Evolutionary conservation across 2,113 vertebrate genomes (phyloP).

Genomic region (Orthochromis indermauri): DNA sequence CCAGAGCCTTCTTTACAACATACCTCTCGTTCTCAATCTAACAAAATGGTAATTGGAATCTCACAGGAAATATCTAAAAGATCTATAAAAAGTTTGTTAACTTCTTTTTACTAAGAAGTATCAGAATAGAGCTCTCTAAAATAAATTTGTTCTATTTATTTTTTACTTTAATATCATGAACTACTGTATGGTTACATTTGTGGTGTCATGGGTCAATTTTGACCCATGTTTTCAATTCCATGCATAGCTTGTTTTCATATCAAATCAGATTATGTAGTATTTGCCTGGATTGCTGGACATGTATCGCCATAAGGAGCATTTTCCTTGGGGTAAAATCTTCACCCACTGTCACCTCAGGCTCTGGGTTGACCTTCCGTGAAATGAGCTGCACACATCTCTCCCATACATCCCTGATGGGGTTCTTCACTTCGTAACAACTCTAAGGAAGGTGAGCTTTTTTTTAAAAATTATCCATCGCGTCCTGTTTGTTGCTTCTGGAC

Average conservation of each 20-base stretch:
- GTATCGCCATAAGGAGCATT: not conserved
- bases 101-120: not conserved
- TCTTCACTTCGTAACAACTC: no score
- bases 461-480: no score
- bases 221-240: fast-evolving
- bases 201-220: fast-evolving
- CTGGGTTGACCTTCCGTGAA: not conserved
- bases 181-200: fast-evolving
- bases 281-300: not conserved
- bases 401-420: not conserved
- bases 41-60: not conserved
- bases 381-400: not conserved
- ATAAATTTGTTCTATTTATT: not conserved
- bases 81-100: not conserved
- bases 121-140: fast-evolving
- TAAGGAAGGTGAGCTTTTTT: no score
- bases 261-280: not conserved
- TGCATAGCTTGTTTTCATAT: fast-evolving
- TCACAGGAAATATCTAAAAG: not conserved
- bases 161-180: fast-evolving
- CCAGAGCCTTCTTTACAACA: not conserved
- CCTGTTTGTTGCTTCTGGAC: no score
- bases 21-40: not conserved
- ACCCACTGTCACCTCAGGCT: not conserved
- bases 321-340: not conserved